These are phyloP conservation scores for Smithornis capensis DNA, from an alignment of 2,113 vertebrate genomes.

Conservation along the genomic window DNA sequence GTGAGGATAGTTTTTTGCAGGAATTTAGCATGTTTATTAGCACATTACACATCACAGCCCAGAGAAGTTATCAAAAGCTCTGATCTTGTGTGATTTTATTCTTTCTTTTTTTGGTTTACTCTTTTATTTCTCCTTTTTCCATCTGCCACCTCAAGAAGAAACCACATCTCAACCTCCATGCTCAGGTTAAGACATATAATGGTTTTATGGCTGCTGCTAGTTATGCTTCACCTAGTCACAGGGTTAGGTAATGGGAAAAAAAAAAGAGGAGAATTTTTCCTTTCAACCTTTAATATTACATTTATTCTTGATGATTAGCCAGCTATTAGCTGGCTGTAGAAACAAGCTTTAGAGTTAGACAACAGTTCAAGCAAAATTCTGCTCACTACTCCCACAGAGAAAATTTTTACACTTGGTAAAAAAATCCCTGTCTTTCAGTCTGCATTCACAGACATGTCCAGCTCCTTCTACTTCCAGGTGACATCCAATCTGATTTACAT, in stretches of 20 bases:
- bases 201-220: not conserved
- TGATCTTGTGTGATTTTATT: accelerated
- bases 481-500: not conserved
- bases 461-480: not conserved
- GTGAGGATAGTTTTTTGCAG: not conserved
- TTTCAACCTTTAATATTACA: not conserved
- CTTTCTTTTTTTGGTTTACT: not conserved
- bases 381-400: not conserved
- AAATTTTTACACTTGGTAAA: not conserved
- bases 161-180: not conserved
- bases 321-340: not conserved
- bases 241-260: not conserved
- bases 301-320: not conserved
- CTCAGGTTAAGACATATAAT: not conserved
- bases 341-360: not conserved
- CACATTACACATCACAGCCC: not conserved
- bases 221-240: not conserved
- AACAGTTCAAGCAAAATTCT: not conserved
- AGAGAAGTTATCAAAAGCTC: not conserved
- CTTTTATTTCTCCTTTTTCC: not conserved
- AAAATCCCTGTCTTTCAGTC: not conserved
- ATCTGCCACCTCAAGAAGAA: not conserved
- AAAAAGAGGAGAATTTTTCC: not conserved
- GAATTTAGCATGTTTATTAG: not conserved
- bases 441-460: not conserved